These are phyloP conservation scores for Calidris pygmaea DNA, from an alignment of 2,113 vertebrate species.

Conservation along the genomic window DNA sequence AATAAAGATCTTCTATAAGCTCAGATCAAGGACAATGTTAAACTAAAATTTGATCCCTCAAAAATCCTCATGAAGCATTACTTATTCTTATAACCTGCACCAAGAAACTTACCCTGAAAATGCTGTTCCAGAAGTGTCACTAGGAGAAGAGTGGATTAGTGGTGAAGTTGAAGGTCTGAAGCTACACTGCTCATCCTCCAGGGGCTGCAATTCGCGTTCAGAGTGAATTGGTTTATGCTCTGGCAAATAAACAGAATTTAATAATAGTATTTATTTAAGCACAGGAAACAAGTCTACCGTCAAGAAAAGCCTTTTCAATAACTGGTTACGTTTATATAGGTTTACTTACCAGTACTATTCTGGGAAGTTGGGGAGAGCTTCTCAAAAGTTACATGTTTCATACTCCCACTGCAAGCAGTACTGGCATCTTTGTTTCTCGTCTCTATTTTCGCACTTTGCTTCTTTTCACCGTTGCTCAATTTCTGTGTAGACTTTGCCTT, in stretches of 20 bases:
- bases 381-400: conserved; percentile 71
- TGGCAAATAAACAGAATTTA: conserved; percentile 30
- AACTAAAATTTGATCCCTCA: not conserved
- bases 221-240: conserved; percentile 39
- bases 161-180: conserved; percentile 92
- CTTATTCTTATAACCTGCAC: not conserved
- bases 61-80: not conserved
- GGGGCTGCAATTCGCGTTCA: conserved; percentile 20
- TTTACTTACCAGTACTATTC: conserved; percentile 72
- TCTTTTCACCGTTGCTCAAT: not conserved
- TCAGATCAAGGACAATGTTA: not conserved
- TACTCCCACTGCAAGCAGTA: not conserved
- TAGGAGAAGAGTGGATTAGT: conserved; percentile 93
- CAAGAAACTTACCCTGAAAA: conserved; percentile 67
- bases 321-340: not conserved
- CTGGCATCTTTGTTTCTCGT: not conserved
- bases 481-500: not conserved
- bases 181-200: conserved; percentile 78
- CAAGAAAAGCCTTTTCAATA: not conserved
- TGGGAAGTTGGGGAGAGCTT: not conserved
- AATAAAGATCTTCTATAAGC: not conserved
- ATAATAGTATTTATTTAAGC: not conserved
- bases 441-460: not conserved
- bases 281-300: not conserved
- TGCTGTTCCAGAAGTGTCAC: conserved; percentile 80